These are phyloP conservation scores for Sitobion miscanthi DNA, from an alignment of 1,140 invertebrate species.

Conservation along the genomic window DNA sequence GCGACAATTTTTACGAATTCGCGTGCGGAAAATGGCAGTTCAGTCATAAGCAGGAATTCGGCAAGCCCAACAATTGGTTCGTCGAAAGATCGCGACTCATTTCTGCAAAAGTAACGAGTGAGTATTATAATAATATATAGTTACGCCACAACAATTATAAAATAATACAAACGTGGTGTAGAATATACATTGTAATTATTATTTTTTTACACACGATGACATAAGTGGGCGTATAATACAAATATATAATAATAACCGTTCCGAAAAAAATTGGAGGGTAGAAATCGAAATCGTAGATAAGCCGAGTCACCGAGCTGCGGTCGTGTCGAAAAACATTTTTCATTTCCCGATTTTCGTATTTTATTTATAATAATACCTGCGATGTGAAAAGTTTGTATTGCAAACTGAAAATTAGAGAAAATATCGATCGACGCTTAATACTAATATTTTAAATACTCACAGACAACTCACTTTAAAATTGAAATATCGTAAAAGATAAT, in stretches of 20 bases:
- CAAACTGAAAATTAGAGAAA: too few species aligned
- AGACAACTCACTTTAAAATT: too few species aligned
- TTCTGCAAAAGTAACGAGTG: background rate
- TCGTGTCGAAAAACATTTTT: background rate
- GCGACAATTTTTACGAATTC: constrained; percentile 94
- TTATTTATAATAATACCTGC: too few species aligned
- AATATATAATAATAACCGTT: background rate
- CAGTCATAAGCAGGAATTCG: background rate
- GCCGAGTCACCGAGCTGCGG: background rate
- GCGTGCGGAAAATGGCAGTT: constrained; percentile 81
- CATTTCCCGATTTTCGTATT: background rate
- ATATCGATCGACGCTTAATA: too few species aligned
- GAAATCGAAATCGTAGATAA: background rate
- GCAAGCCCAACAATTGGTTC: constrained; percentile 35
- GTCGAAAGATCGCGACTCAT: background rate
- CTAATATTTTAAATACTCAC: too few species aligned
- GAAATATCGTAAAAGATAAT: too few species aligned
- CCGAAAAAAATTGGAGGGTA: background rate
- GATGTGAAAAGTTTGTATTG: too few species aligned
- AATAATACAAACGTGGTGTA: background rate
- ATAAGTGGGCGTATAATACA: background rate
- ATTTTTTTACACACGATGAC: background rate
- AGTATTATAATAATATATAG: background rate
- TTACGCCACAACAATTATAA: background rate
- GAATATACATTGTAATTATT: background rate